Evolutionary conservation across 2,888 invertebrate genomes (phyloP), one percentile per base, ranked within the genome.

Genomic region (Rotaria magnacalcarata): DNA sequence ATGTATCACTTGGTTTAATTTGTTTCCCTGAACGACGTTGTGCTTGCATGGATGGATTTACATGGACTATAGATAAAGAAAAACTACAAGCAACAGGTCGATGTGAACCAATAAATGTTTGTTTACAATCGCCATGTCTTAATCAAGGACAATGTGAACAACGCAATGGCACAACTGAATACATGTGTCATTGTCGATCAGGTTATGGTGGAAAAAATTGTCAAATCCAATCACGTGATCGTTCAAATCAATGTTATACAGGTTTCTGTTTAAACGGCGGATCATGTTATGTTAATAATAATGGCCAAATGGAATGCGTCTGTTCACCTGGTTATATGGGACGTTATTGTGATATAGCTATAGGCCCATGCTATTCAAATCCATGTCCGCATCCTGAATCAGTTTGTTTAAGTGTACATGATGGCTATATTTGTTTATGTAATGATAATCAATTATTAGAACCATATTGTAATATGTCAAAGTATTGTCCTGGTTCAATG

Each of bases 401-500:
- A 21, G 47, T 80, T 80, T 80, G 80, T 80, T 47, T 80, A 47
- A 80, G 80, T 6, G 47, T 80, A 11, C 80, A 80, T 47, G 80
- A 80, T 80, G 80, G 80, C n/a, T 80, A 24, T 47, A 8, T 80
- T 80, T 80, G 80, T 80, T 80, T 80, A n/a, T 80, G 80, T 47
- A 80, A 80, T n/a, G 80, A 80, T n/a, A 80, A 80, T 47, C 80
- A 80, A 43, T 47, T 80, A 47, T 80, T 80, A 47, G 80, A 80
- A 80, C 80, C 80, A 11, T 80, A 80, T 80, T 80, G 80, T 47
- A 80, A 80, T 47, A n/a, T 47, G 8, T 47, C 47, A 10, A 80
- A 80, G n/a, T 80, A 80, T 80, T 80, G 80, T 47, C 80, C 80
- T 21, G 80, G 80, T 47, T 47, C 80, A 80, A 47, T 80, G 11